Evolutionary conservation across 2,797 vertebrate genomes (phyloP), one percentile per base, ranked within the genome.

Genomic region (Ispidina lecontei): DNA sequence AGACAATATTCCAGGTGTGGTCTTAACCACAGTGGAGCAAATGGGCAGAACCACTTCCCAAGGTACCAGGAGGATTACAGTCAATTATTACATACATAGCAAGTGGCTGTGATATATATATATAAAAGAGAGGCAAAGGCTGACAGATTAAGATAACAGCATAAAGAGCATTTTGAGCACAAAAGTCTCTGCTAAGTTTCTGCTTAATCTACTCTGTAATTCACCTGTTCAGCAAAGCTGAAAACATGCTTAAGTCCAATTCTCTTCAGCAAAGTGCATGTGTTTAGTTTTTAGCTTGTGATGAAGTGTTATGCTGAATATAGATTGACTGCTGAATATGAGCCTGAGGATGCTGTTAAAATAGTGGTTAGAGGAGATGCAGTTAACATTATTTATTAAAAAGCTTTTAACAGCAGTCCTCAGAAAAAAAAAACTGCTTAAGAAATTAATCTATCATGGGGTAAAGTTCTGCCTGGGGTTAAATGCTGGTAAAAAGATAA

Each of bases 351-450:
- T 56, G 72, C 62, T 93, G 84, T 58, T 71, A 87, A 87, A 87
- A 68, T 4, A 58, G 68, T 69, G 72, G 65, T 80, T 90, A 93
- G 70, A 74, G 59, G 22, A 95, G 46, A 72, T 18, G 39, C 43
- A 91, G 92, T 90, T 93, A 91, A 79, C 70, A 78, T 93, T 78
- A 91, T 78, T 95, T 87, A 90, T 91, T 94, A 60, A 94, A 91
- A 77, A 81, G 59, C 15, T 91, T 89, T 94, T 94, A 93, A 78
- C 59, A 31, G 43, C 22, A 25, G 71, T 85, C 44, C 5, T 68
- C 62, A 72, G n/a, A 75, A 75, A 89, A 93, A 69, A 93, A 69
- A 14, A 49, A 14, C 28, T 84, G 46, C 59, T 73, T 82, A 69
- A 91, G 69, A 56, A 83, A 65, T 5, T 25, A 29, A 49, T 85